phyloP scores from a whole-genome alignment of 1,140 invertebrate genomes.

The Acromyrmex heyeri region DNA sequence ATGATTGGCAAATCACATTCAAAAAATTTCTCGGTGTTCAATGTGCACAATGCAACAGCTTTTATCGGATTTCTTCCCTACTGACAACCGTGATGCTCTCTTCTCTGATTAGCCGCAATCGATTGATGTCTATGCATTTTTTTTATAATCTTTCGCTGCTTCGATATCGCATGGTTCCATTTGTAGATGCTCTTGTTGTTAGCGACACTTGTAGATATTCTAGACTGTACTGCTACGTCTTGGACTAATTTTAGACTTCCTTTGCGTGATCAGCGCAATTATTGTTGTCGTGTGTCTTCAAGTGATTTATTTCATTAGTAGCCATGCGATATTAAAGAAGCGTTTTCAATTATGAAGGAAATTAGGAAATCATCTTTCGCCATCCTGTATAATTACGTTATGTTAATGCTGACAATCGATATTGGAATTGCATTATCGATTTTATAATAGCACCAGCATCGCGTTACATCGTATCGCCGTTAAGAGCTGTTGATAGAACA shows the following conservation, averaged over 20 bases:
- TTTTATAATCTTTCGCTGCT: constrained; percentile 64
- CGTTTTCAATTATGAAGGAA: constrained; percentile 1
- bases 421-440: constrained; percentile 1
- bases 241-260: constrained; percentile 41
- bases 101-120: constrained; percentile 63
- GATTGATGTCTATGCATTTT: constrained; percentile 58
- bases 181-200: constrained; percentile 67
- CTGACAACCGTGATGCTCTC: constrained; percentile 49
- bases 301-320: constrained; percentile 9
- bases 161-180: constrained; percentile 69
- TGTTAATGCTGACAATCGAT: neutral
- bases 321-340: constrained; percentile 64
- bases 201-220: constrained; percentile 23
- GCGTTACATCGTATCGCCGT: constrained; percentile 60
- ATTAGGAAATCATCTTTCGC: constrained; percentile 14
- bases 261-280: constrained; percentile 34
- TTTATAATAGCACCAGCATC: constrained; percentile 2
- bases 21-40: constrained; percentile 79
- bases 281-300: neutral
- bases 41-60: constrained; percentile 82
- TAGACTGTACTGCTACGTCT: constrained; percentile 25
- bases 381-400: neutral
- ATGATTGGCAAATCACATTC: constrained; percentile 80
- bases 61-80: constrained; percentile 76
- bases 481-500: constrained; percentile 76